A percentile compares a stretch with the other conserved stretches of the same genome.
phyloP scores from a whole-genome alignment of 2,888 invertebrate genomes.

The Synergus itoensis region DNA sequence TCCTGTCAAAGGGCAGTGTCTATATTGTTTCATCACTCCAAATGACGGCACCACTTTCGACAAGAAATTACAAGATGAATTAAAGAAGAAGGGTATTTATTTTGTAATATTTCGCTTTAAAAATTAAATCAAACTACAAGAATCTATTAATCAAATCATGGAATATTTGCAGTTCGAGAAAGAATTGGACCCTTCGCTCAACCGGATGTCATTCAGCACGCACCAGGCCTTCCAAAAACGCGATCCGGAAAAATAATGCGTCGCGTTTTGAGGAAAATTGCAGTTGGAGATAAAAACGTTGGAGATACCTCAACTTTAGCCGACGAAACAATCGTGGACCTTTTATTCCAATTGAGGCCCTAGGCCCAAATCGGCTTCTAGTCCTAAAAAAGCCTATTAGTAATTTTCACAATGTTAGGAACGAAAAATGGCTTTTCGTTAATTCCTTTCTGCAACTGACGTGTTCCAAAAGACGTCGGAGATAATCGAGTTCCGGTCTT shows the following conservation, averaged over 20 bases:
- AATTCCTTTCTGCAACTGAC: background rate
- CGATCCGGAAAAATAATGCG: constrained; percentile 99
- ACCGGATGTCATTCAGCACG: constrained; percentile 96
- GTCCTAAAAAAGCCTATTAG: background rate
- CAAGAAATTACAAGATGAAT: constrained; percentile 84
- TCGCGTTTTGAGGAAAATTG: constrained; percentile 95
- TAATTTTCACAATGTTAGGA: background rate
- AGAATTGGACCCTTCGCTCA: constrained; percentile 98
- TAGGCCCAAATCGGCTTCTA: constrained; percentile 54
- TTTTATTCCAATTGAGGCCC: constrained; percentile 87
- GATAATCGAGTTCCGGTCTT: background rate
- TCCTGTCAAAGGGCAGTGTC: constrained; percentile 96
- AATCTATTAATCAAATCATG: background rate
- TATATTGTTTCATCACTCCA: constrained; percentile 98
- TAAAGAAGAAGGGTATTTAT: constrained; percentile 82
- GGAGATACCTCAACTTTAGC: constrained; percentile 97
- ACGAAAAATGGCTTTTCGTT: background rate
- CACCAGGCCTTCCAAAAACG: constrained; percentile 96
- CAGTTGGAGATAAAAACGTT: constrained; percentile 91
- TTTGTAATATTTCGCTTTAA: background rate
- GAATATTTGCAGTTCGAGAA: constrained; percentile 84
- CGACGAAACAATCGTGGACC: constrained; percentile 92
- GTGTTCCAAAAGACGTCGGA: background rate
- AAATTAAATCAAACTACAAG: background rate
- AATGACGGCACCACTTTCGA: constrained; percentile 87